Percentiles rank a stretch among this genome's conserved stretches.
Conservation (phyloP, 2,113 vertebrate species). For the Alaudala cheleensis region DNA sequence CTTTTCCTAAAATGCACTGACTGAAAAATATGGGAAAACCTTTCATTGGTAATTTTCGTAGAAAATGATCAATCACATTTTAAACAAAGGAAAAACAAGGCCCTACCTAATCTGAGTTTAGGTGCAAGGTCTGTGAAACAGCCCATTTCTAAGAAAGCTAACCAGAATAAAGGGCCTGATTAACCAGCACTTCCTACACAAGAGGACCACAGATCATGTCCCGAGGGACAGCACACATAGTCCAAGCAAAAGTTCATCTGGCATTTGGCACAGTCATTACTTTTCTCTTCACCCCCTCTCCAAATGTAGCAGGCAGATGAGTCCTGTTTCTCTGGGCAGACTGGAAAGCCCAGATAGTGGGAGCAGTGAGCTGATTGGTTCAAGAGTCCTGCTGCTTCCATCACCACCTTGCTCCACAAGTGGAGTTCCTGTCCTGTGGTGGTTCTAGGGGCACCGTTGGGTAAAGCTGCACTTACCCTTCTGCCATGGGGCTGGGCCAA, state of each 20-base stretch:
- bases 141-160: not conserved
- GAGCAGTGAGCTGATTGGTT: not conserved
- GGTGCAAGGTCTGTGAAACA: not conserved
- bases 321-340: not conserved
- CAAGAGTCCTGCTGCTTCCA: not conserved
- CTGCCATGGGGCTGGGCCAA: not conserved
- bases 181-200: not conserved
- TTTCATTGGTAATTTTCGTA: not conserved
- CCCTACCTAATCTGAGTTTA: not conserved
- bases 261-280: not conserved
- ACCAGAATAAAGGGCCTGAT: not conserved
- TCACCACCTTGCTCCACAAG: accelerated
- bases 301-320: not conserved
- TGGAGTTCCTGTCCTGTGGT: no score
- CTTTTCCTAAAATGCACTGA: slow-evolving; percentile 18
- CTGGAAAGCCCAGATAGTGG: not conserved
- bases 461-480: not conserved
- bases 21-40: not conserved
- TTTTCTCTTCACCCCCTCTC: not conserved
- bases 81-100: not conserved
- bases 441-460: accelerated
- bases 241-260: not conserved
- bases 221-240: accelerated
- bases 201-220: not conserved
- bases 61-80: not conserved